Percentiles rank a stretch among this genome's conserved stretches.
Evolutionary conservation across 2,113 vertebrate species (phyloP).

Genomic region (Neogale vison): DNA sequence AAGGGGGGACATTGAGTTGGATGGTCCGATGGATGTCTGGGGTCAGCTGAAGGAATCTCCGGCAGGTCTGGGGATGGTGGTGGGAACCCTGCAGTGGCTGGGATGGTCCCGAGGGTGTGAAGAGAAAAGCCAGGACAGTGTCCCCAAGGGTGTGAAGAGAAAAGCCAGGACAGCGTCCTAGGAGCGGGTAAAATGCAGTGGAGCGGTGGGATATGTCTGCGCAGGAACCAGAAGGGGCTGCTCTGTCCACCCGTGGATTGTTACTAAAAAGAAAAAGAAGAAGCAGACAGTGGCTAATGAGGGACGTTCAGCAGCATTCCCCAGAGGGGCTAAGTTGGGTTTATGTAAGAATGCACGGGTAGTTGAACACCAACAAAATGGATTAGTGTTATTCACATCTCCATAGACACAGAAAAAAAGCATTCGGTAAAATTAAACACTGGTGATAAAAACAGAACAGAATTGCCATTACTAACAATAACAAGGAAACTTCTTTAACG

Average conservation of each 20-base stretch:
- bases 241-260: accelerated
- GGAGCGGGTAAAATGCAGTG: not conserved
- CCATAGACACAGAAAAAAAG: not conserved
- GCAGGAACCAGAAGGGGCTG: accelerated
- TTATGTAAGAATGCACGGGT: not conserved
- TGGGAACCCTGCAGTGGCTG: not conserved
- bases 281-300: not conserved
- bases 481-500: not conserved
- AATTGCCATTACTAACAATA: not conserved
- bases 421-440: not conserved
- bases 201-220: not conserved
- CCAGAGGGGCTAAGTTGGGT: not conserved
- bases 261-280: not conserved
- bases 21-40: accelerated
- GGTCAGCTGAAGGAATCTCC: not conserved
- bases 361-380: not conserved
- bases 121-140: not conserved
- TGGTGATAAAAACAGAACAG: not conserved
- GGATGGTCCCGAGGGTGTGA: not conserved
- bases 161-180: accelerated
- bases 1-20: not conserved
- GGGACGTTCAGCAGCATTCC: not conserved
- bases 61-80: no score
- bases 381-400: not conserved
- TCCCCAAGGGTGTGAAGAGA: not conserved